Evolutionary conservation across 2,797 vertebrate species (phyloP).

Genomic region (Sparidentex hasta): DNA sequence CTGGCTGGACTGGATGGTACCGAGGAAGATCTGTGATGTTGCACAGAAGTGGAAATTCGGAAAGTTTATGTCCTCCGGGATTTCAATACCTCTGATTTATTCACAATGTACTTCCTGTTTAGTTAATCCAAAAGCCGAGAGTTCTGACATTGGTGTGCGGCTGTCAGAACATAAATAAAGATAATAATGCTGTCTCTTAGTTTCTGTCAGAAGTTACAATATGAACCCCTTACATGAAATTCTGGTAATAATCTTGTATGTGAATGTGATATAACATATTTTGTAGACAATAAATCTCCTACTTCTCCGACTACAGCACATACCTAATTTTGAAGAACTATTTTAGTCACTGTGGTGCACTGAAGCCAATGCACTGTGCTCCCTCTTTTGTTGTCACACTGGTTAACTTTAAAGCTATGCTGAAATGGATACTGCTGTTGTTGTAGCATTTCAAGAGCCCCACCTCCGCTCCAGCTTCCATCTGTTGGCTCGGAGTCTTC

Average conservation of each 20-base stretch:
- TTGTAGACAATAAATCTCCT: neutral
- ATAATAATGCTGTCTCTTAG: neutral
- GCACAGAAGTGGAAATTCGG: constrained; percentile 8
- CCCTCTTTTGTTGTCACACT: neutral
- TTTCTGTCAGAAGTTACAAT: neutral
- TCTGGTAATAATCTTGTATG: no score
- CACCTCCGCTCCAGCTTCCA: neutral
- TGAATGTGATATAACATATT: no score
- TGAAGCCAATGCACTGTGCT: neutral
- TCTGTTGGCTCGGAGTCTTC: neutral
- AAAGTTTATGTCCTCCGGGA: constrained; percentile 18
- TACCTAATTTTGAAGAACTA: neutral
- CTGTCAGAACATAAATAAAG: neutral
- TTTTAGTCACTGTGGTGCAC: neutral
- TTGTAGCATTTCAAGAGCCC: neutral
- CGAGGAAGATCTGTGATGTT: constrained; percentile 6
- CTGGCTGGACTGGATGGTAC: neutral
- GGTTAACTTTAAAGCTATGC: neutral
- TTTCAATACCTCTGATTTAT: constrained; percentile 18
- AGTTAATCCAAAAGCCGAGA: neutral
- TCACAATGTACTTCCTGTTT: constrained; percentile 7
- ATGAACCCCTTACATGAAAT: neutral
- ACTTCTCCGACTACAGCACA: neutral
- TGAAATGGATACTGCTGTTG: no score
- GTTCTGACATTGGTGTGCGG: neutral